A percentile compares a stretch with the other conserved stretches of the same genome.
Conservation (phyloP, 1,140 invertebrate species). For the Lepidotrigona ventralis region DNA sequence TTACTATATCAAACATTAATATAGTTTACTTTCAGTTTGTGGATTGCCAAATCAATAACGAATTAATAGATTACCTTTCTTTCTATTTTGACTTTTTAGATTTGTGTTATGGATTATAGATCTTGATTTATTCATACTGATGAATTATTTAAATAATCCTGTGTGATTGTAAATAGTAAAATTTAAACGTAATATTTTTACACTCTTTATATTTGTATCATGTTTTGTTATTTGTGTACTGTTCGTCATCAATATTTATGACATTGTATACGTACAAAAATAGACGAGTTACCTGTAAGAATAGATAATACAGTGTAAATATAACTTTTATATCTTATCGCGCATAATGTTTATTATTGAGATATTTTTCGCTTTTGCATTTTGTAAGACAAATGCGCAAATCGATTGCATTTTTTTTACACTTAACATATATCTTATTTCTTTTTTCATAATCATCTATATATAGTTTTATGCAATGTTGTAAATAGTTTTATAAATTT, state of each 20-base stretch:
- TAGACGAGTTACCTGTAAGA: slow-evolving; percentile 14
- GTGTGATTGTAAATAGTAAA: too few relatives aligned
- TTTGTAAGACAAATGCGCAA: neutral
- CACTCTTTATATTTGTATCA: neutral
- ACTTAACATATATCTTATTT: too few relatives aligned
- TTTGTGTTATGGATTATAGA: too few relatives aligned
- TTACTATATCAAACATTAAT: neutral
- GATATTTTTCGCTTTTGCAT: neutral
- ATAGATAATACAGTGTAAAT: slow-evolving; percentile 15
- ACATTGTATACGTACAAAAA: slow-evolving; percentile 2
- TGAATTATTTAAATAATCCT: neutral
- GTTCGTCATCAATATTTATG: slow-evolving; percentile 11
- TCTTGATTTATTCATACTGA: neutral
- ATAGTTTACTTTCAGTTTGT: neutral
- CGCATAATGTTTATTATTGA: slow-evolving; percentile 15
- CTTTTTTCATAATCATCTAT: neutral
- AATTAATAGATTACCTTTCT: neutral
- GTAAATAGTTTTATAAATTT: neutral
- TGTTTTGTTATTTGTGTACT: neutral
- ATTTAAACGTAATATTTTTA: neutral
- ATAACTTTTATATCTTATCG: slow-evolving; percentile 9
- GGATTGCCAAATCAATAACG: neutral
- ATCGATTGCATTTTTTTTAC: neutral
- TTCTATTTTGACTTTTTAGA: neutral
- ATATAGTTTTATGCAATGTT: neutral